These are phyloP conservation scores for Bryconaethiops microstoma DNA, from an alignment of 2,797 vertebrate species.

Conservation along the genomic window DNA sequence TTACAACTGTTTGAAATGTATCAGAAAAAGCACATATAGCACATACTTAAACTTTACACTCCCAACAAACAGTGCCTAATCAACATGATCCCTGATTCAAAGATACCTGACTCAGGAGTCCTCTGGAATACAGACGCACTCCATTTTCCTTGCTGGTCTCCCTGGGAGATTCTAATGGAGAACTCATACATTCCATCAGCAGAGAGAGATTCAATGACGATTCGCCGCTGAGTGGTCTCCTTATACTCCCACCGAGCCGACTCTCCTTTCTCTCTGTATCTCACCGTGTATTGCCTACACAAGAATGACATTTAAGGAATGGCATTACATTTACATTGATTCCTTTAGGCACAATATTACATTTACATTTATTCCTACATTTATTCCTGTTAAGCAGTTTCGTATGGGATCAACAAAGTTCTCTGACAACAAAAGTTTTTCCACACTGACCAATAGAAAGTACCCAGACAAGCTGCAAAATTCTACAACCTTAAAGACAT, in stretches of 20 bases:
- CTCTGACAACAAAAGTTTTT: too few relatives aligned
- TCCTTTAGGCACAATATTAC: too few relatives aligned
- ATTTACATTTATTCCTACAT: neutral
- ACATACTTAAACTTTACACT: neutral
- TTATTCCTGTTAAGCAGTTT: too few relatives aligned
- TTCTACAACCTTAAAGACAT: neutral
- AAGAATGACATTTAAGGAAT: neutral
- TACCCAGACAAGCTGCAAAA: too few relatives aligned
- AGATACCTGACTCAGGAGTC: conserved; percentile 93
- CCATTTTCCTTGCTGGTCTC: conserved; percentile 88
- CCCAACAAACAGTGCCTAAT: neutral
- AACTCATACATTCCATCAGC: conserved; percentile 98
- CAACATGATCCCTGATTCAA: conserved; percentile 24
- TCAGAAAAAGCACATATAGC: neutral
- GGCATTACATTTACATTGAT: too few relatives aligned
- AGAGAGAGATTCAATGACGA: conserved; percentile 84
- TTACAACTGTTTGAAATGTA: too few relatives aligned
- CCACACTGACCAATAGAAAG: too few relatives aligned
- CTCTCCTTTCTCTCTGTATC: conserved; percentile 94
- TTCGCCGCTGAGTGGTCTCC: conserved; percentile 81
- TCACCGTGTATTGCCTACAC: conserved; percentile 86
- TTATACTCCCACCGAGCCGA: conserved; percentile 95
- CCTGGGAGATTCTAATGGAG: conserved; percentile 88
- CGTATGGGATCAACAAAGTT: too few relatives aligned
- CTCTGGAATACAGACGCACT: conserved; percentile 93